Conservation (phyloP, 92 coral and sea anemone species). For the Pocillopora meandrina region DNA sequence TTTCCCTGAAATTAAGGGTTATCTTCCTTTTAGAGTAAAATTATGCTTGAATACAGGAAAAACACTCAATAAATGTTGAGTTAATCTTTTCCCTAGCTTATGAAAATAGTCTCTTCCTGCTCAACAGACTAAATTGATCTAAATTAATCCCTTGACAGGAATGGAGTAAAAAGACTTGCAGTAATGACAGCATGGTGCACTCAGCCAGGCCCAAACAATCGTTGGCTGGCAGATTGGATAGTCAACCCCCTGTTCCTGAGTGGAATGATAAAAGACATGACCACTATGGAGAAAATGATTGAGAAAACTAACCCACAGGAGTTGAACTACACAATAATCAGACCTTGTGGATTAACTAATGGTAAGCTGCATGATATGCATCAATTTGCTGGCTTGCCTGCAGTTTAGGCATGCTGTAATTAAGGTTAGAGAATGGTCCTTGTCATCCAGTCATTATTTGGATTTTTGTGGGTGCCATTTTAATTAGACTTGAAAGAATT, state of each 20-base stretch:
- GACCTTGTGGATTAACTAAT: conserved; percentile 67
- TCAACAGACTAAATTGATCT: too few species aligned
- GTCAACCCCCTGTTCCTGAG: conserved; percentile 78
- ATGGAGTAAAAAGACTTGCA: conserved; percentile 68
- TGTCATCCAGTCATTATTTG: too few species aligned
- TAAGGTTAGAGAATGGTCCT: too few species aligned
- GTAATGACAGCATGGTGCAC: conserved; percentile 86
- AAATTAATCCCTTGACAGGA: conserved; percentile 31
- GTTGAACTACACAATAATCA: conserved; percentile 82
- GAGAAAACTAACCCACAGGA: conserved; percentile 60
- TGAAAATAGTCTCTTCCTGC: too few species aligned
- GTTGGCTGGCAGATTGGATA: conserved; percentile 83
- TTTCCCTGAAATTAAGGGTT: too few species aligned
- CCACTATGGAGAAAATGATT: conserved; percentile 76
- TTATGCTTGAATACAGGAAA: too few species aligned
- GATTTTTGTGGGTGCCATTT: too few species aligned
- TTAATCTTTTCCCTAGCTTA: not conserved
- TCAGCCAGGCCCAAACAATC: conserved; percentile 83
- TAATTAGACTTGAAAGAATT: too few species aligned
- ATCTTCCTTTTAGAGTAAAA: too few species aligned
- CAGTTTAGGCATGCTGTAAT: too few species aligned
- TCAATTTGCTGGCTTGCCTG: too few species aligned
- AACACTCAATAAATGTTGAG: too few species aligned
- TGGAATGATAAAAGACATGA: conserved; percentile 78
- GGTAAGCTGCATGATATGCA: conserved; percentile 44